These are phyloP conservation scores for Anoura caudifer DNA, from an alignment of 2,113 vertebrate genomes.

Conservation along the genomic window DNA sequence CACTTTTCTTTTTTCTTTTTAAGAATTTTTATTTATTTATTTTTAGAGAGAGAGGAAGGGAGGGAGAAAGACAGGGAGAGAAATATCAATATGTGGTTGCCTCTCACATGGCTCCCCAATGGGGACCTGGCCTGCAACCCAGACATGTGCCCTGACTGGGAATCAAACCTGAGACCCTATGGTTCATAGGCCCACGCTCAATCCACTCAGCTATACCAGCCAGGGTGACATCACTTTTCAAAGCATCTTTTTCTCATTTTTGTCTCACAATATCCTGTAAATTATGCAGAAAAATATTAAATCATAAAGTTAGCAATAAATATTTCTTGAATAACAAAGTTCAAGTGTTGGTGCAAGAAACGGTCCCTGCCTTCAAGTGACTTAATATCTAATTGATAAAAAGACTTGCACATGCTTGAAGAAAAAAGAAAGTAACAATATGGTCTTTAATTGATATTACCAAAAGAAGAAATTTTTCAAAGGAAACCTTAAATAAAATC, in stretches of 20 bases:
- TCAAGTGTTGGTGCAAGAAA: background rate
- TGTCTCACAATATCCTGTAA: background rate
- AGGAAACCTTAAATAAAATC: background rate
- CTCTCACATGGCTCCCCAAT: no score
- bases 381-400: background rate
- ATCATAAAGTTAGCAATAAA: constrained; percentile 22
- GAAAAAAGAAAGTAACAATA: background rate
- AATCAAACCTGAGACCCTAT: no score
- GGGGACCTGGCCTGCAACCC: no score
- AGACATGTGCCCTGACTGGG: no score
- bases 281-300: background rate
- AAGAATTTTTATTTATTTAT: no score
- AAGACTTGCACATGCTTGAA: background rate
- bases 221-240: background rate
- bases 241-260: constrained; percentile 4
- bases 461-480: background rate
- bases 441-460: background rate
- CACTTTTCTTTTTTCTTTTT: background rate
- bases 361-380: background rate
- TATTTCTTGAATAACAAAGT: background rate
- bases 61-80: no score
- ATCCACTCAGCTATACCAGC: no score
- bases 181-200: no score
- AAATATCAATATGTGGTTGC: no score
- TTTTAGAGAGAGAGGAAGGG: no score